Base-by-base conservation (phyloP, 2,797 vertebrate genomes). In the Gambelia wislizenii region DNA sequence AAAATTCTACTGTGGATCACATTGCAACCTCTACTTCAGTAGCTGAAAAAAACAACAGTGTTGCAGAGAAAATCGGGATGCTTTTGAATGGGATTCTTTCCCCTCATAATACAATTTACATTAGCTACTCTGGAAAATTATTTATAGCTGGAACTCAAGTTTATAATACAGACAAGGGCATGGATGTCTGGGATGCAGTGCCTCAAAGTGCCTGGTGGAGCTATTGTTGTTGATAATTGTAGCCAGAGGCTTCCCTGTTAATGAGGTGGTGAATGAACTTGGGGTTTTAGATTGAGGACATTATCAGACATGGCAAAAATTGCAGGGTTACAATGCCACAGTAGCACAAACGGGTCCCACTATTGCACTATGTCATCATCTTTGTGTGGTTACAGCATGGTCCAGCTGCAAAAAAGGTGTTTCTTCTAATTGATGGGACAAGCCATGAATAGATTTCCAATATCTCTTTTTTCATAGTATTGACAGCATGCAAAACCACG, bases 21-120 rank as follows among this genome's bases (percentile, higher is more conserved):
- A 7, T 61, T 79, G 33, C 39, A 80, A n/a, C 5, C 42, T 54
- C 64, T 27, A 44, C 61, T 61, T 39, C 36, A 56, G n/a, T 16
- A 18, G 33, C 7, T 16, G 69, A 33, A 52, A 22, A 30, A 67
- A 76, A 30, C 75, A 36, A n/a, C 44, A 6, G n/a, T n/a, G n/a
- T 70, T 79, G 30, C 33, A 42, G 39, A 89, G 13, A 78, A 79
- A 33, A 47, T 59, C 33, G 39, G 44, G 44, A 5, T 61, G 22
- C 7, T n/a, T 69, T 77, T 88, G 82, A 88, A 78, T 0, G 0
- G 0, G 0, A 61, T 93, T 33, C 8, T 44, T 4, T 85, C 89
- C 86, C 39, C 47, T n/a, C 87, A 44, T 59, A 0, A 0, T 75
- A 80, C 36, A 89, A 91, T 92, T 89, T 12, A 94, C 94, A 94